Conservation (phyloP, 2,113 vertebrate genomes). For the Polypterus bichir region DNA sequence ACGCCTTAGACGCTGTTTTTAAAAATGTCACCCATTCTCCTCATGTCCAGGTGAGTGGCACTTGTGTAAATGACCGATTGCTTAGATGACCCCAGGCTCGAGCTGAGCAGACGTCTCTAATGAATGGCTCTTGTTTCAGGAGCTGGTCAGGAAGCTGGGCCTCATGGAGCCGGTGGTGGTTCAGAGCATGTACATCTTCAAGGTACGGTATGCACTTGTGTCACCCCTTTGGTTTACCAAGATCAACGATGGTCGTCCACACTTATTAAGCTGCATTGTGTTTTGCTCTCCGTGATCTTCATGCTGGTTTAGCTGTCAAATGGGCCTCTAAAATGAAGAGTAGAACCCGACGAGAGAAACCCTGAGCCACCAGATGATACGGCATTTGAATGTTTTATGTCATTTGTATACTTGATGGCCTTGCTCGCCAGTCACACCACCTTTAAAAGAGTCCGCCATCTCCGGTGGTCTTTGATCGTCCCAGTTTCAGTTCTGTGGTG, state of each 20-base stretch:
- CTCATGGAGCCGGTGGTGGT: constrained; percentile 69
- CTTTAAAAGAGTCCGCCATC: too few relatives aligned
- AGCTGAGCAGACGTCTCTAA: not conserved
- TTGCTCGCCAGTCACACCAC: too few relatives aligned
- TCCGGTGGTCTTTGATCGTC: too few relatives aligned
- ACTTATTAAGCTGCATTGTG: not conserved
- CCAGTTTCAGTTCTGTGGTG: too few relatives aligned
- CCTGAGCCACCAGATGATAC: too few relatives aligned
- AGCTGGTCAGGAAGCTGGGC: constrained; percentile 59
- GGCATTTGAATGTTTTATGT: too few relatives aligned
- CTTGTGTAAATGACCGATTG: not conserved
- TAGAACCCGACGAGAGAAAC: not conserved
- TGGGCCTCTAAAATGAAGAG: not conserved
- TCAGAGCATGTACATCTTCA: constrained; percentile 98
- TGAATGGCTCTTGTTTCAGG: constrained; percentile 34
- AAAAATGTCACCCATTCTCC: constrained; percentile 65
- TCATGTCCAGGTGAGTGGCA: constrained; percentile 70
- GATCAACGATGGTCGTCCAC: constrained; percentile 40
- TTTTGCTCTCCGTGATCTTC: not conserved
- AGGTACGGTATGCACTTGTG: constrained; percentile 48
- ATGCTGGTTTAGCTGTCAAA: not conserved
- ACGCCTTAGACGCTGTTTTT: constrained; percentile 69
- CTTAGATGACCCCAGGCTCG: not conserved
- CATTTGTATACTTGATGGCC: too few relatives aligned
- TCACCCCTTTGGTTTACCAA: constrained; percentile 44